Conservation (phyloP, 2,113 vertebrate species). For the Lethenteron camtschaticum region DNA sequence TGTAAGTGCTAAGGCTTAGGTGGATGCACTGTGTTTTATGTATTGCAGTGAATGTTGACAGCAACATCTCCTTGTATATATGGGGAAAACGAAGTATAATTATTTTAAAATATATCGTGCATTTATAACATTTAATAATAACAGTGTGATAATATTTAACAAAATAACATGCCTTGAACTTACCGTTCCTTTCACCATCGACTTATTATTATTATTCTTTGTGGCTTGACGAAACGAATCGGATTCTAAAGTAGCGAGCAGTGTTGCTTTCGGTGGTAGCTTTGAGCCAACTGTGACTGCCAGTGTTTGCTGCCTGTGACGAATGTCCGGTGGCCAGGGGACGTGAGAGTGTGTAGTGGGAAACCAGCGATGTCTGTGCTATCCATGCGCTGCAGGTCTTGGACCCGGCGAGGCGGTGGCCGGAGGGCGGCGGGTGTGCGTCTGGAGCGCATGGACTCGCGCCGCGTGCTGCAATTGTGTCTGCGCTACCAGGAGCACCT, state of each 20-base stretch:
- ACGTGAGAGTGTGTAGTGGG: conserved; percentile 11
- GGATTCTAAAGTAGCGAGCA: background rate
- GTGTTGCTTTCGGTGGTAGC: conserved; percentile 3
- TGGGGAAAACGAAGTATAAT: no score
- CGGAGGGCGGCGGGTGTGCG: conserved; percentile 58
- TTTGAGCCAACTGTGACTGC: background rate
- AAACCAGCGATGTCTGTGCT: conserved; percentile 15
- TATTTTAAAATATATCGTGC: no score
- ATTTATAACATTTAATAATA: no score
- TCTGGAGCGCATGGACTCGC: conserved; percentile 58
- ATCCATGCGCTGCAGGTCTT: conserved; percentile 1
- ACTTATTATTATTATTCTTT: no score
- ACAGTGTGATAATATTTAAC: no score
- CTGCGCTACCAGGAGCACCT: conserved; percentile 79
- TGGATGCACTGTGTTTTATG: no score
- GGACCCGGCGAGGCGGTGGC: conserved; percentile 58
- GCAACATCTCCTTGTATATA: no score
- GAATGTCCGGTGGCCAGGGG: conserved; percentile 10
- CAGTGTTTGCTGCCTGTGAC: background rate
- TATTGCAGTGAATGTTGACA: no score
- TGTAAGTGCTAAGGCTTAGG: no score
- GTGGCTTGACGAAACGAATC: no score
- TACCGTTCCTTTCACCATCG: no score
- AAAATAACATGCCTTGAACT: no score
- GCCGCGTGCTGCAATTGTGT: conserved; percentile 76